A percentile compares a stretch with the other conserved stretches of the same genome.
phyloP scores from a whole-genome alignment of 2,113 vertebrate species.

The Numenius arquata region DNA sequence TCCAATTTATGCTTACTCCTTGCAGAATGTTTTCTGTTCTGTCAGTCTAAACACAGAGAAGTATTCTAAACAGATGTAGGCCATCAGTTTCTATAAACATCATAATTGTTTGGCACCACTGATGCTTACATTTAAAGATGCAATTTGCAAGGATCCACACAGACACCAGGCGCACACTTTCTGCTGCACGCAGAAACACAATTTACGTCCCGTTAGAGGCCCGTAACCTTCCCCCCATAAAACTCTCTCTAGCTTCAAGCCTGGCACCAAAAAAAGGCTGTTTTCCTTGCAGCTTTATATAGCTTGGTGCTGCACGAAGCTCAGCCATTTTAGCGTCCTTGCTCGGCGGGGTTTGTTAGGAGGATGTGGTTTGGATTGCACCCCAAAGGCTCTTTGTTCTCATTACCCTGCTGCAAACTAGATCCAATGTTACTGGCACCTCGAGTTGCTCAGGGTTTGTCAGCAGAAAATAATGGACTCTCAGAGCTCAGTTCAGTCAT shows the following conservation, averaged over 20 bases:
- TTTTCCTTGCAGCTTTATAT: neutral
- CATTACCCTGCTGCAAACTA: neutral
- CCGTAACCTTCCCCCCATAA: neutral
- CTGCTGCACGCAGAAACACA: neutral
- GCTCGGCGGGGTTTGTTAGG: neutral
- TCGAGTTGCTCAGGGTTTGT: neutral
- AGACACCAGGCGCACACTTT: constrained; percentile 34
- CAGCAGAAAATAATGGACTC: neutral
- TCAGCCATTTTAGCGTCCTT: neutral
- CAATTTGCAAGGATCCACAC: constrained; percentile 56
- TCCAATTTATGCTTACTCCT: constrained; percentile 59
- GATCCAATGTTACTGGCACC: neutral
- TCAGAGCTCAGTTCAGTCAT: neutral
- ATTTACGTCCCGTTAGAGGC: neutral
- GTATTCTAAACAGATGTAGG: constrained; percentile 75
- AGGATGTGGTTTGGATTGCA: constrained; percentile 13
- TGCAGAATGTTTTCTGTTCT: constrained; percentile 71
- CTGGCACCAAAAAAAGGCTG: neutral
- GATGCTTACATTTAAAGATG: constrained; percentile 66
- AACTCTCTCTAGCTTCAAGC: neutral
- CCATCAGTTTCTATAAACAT: constrained; percentile 76
- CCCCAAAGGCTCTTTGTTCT: neutral
- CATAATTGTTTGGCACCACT: constrained; percentile 73
- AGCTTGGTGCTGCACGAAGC: neutral
- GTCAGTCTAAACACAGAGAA: constrained; percentile 72